Evolutionary conservation across 2,888 invertebrate genomes (phyloP).

Genomic region (Pyrrhia umbra): DNA sequence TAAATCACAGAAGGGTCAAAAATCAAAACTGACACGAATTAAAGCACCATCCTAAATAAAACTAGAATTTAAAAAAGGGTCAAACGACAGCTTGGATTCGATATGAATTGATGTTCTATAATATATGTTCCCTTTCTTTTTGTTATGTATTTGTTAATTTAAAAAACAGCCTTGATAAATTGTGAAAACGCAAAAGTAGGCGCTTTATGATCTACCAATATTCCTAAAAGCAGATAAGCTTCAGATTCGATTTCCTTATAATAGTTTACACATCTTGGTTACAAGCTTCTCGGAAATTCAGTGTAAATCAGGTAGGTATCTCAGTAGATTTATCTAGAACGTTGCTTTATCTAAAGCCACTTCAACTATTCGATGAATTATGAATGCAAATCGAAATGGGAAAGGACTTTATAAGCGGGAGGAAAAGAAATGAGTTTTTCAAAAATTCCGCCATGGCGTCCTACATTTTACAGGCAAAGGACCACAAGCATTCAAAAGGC

Average conservation of each 20-base stretch:
- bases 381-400: slow-evolving; percentile 62
- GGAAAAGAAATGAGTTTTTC: slow-evolving; percentile 44
- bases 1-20: slow-evolving; percentile 43
- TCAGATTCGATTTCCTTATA: slow-evolving; percentile 10
- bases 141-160: neutral
- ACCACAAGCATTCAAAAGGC: slow-evolving; percentile 60
- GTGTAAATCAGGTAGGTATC: slow-evolving; percentile 22
- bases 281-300: slow-evolving; percentile 18
- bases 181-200: neutral
- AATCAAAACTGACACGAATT: slow-evolving; percentile 39
- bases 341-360: slow-evolving; percentile 15
- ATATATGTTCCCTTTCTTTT: neutral
- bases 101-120: no score
- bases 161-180: neutral
- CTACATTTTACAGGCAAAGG: slow-evolving; percentile 67
- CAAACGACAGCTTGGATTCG: slow-evolving; percentile 30
- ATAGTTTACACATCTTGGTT: slow-evolving; percentile 7
- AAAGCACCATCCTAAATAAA: slow-evolving; percentile 31
- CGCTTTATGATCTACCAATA: neutral
- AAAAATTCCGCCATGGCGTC: slow-evolving; percentile 58
- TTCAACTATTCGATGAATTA: slow-evolving; percentile 50
- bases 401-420: slow-evolving; percentile 48
- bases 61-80: slow-evolving; percentile 34
- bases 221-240: slow-evolving; percentile 14
- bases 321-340: slow-evolving; percentile 28